Evolutionary conservation across 2,797 vertebrate species (phyloP).

Genomic region (Enteromius radiatus): DNA sequence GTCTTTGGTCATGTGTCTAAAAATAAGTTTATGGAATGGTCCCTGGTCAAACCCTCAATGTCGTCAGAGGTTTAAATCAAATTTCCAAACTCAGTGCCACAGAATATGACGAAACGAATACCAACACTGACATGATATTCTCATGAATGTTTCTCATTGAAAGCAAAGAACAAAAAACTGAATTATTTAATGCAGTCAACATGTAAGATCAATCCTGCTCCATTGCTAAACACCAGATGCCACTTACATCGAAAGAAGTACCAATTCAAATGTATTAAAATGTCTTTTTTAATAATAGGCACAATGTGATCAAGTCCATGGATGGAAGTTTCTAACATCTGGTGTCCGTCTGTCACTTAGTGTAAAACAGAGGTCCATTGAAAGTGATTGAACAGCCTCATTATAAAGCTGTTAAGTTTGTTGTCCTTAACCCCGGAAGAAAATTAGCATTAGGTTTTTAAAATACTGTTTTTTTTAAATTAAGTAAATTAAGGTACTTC

Average conservation of each 20-base stretch:
- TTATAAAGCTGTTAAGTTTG: conserved; percentile 1
- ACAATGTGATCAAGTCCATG: not conserved
- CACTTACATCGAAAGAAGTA: conserved; percentile 1
- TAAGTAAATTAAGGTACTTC: not conserved
- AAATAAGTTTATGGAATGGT: not conserved
- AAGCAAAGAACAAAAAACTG: conserved; percentile 9
- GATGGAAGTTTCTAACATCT: conserved; percentile 25
- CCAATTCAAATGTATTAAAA: not conserved
- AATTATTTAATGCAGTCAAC: conserved; percentile 12
- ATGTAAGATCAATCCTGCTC: not conserved
- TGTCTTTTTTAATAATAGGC: conserved; percentile 7
- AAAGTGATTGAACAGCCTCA: not conserved
- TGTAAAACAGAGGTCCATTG: not conserved
- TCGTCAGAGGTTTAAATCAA: conserved; percentile 9
- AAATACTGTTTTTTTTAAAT: not conserved
- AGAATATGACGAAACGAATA: not conserved
- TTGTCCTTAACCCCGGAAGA: not conserved
- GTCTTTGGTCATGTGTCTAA: not conserved
- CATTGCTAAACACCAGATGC: conserved; percentile 7
- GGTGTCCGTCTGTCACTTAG: conserved; percentile 28
- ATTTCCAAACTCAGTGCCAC: conserved; percentile 26
- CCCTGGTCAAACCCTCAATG: not conserved
- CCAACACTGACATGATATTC: conserved; percentile 52
- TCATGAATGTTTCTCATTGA: conserved; percentile 58
- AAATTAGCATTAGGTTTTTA: not conserved